A percentile compares a stretch with the other conserved stretches of the same genome.
phyloP scores from a whole-genome alignment of 2,797 vertebrate genomes.

The Enteromius paludinosus region DNA sequence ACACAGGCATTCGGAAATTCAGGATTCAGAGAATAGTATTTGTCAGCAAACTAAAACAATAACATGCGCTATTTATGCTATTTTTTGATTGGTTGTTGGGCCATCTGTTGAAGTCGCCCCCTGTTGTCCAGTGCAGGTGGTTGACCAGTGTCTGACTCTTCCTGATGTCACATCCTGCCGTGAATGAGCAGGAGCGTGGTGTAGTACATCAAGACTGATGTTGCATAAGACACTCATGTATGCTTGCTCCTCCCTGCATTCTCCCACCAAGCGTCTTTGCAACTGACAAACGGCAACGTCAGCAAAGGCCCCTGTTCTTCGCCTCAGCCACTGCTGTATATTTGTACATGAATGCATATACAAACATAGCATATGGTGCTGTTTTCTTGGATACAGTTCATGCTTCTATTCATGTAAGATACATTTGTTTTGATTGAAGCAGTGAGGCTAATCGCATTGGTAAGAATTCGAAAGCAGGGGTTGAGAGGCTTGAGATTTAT shows the following conservation, averaged over 20 bases:
- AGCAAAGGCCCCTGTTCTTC: slow-evolving; percentile 35
- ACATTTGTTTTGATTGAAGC: not conserved
- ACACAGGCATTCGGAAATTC: no score
- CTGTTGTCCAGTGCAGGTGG: slow-evolving; percentile 38
- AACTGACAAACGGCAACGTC: slow-evolving; percentile 20
- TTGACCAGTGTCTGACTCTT: not conserved
- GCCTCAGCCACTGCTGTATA: slow-evolving; percentile 38
- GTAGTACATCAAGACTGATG: slow-evolving; percentile 27
- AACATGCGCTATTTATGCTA: not conserved
- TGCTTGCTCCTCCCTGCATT: not conserved
- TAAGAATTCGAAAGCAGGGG: not conserved
- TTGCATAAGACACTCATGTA: slow-evolving; percentile 49
- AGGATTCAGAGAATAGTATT: slow-evolving; percentile 1
- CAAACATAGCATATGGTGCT: not conserved
- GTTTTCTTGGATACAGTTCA: not conserved
- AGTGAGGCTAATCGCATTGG: not conserved
- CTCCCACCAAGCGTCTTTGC: slow-evolving; percentile 27
- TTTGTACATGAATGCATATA: slow-evolving; percentile 14
- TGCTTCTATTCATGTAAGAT: not conserved
- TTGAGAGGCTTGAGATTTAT: not conserved
- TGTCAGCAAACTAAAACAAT: not conserved
- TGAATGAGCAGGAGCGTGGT: slow-evolving; percentile 25
- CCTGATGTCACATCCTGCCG: slow-evolving; percentile 46
- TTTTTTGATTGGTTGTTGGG: not conserved
- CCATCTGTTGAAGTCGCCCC: slow-evolving; percentile 10